Conservation (phyloP, 2,888 invertebrate genomes). For the Corbicula japonica region DNA sequence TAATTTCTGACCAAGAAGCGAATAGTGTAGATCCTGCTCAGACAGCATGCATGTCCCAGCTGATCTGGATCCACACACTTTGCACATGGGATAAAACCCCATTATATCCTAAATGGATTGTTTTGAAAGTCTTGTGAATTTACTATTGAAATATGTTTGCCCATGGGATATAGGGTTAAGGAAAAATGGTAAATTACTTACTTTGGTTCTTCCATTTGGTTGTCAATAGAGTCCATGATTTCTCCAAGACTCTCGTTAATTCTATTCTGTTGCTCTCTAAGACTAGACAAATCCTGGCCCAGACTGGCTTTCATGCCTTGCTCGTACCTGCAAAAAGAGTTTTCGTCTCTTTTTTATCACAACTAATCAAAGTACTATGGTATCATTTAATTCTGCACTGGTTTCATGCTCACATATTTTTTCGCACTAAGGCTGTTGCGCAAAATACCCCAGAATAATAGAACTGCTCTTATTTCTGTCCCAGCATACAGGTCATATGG, state of each 20-base stretch:
- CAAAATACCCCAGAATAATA: too few species aligned
- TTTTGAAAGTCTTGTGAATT: not conserved
- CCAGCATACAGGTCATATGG: too few species aligned
- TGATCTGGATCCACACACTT: not conserved
- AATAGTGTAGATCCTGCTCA: not conserved
- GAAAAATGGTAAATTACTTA: slow-evolving; percentile 32
- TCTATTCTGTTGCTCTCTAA: slow-evolving; percentile 80
- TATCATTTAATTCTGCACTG: too few species aligned
- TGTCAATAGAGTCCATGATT: slow-evolving; percentile 80
- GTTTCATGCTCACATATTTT: too few species aligned
- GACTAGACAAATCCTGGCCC: slow-evolving; percentile 74
- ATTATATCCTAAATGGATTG: not conserved
- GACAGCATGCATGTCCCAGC: not conserved
- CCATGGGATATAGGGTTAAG: slow-evolving; percentile 7
- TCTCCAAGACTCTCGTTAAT: slow-evolving; percentile 79
- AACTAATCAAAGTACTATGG: too few species aligned
- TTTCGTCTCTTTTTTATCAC: too few species aligned
- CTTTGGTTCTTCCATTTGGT: slow-evolving; percentile 70
- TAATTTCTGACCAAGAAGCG: not conserved
- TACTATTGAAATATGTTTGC: too few species aligned
- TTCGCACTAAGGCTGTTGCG: too few species aligned
- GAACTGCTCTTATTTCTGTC: too few species aligned
- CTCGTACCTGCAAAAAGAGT: slow-evolving; percentile 78
- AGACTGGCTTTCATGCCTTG: slow-evolving; percentile 80
- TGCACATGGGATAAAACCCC: not conserved